Base-by-base conservation (phyloP, 2,888 invertebrate genomes). In the Cremastobaeus sp. region DNA sequence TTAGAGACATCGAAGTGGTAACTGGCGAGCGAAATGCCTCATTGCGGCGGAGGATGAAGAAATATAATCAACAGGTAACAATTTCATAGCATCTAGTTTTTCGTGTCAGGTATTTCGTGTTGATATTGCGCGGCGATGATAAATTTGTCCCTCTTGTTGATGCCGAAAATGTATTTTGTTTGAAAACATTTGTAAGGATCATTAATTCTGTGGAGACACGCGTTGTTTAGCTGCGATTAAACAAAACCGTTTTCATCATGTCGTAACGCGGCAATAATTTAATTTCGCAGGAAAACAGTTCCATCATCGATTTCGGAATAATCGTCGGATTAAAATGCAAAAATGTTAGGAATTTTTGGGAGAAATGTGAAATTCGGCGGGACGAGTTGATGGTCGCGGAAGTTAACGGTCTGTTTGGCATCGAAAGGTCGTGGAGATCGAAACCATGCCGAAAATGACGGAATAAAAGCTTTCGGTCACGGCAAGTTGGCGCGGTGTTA, bases 401-500 rank as follows among this genome's bases (percentile, higher is more conserved):
- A 34, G 12, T 34, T 30, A 43, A 14, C 6, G 43, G 3, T 12
- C 30, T 20, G 18, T 21, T 12, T 1, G n/a, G 3, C 14, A 60
- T 60, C 30, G 60, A 48, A 28, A 14, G 17, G 21, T 30, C 17
- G 11, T 25, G n/a, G 15, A 34, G 28, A 25, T 45, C 3, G 4
- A 12, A 45, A 57, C 20, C 17, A 11, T n/a, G 21, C 55, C 25
- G 37, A 70, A 70, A 55, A 18, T 47, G 50, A 55, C 41, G 25
- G 43, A 62, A 55, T 50, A 50, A 55, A 66, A 55, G 12, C 41
- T 50, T 60, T 68, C 18, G 48, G 65, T 43, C 65, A 48, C 45
- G 60, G 55, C 65, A 59, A 54, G 55, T 66, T 45, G 73, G 60
- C 57, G 54, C 60, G 54, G 47, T 77, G 71, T 64, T 72, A 78